Evolutionary conservation across 1,140 invertebrate species (phyloP), one percentile per base, ranked within the genome.

Genomic region (Anastrepha ludens): DNA sequence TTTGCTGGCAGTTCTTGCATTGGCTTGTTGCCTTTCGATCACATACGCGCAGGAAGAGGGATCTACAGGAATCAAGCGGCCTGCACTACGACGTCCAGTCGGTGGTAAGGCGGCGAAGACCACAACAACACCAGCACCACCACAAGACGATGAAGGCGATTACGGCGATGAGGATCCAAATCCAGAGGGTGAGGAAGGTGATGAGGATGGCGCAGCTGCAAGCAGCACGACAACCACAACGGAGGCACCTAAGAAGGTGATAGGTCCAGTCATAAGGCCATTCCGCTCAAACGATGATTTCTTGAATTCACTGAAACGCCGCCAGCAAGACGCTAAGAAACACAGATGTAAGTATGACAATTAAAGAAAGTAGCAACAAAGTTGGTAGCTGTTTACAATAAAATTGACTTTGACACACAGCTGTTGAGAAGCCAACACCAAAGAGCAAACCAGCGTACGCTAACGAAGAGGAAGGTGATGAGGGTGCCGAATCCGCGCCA

Each of bases 271-370:
- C 55, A 95, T 96, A 13, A 94, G 95, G 47, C 95, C 95, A 2
- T 96, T 95, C 93, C 94, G 96, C 90, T 96, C 96, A 89, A 97
- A 97, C 91, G 95, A 96, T 65, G 96, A 96, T 89, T 94, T 97
- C 20, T 92, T 96, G 65, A 96, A 95, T 86, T 95, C 95, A 2
- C 92, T 97, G 85, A 97, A 96, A 91, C 95, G 95, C 88, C 94
- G 95, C 89, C 94, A 93, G 89, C 90, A 90, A 88, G 92, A 92
- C 86, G 91, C 91, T 94, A 91, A 95, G 95, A 90, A 95, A 95
- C 90, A 91, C 47, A 91, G 91, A 93, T 85, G 90, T 89, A 50
- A 91, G 93, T 93, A 91, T 91, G 90, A 55, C 11, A 55, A 55
- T 2, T 55, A 55, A 55, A 55, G 11, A 89, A 89, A 58, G 78